These are phyloP conservation scores for Harpalus rubripes DNA, from an alignment of 2,888 invertebrate genomes.

Conservation along the genomic window DNA sequence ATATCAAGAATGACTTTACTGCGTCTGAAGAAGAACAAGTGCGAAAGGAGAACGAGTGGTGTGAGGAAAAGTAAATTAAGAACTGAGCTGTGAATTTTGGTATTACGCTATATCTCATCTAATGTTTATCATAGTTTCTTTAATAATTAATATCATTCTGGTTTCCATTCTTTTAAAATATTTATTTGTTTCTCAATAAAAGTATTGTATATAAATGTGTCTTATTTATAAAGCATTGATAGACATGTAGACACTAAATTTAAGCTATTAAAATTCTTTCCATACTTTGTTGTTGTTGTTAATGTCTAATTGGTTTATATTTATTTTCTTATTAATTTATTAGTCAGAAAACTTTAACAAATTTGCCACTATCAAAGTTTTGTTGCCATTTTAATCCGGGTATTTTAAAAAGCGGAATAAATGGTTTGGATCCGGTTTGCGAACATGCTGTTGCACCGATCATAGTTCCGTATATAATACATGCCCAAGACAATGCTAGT, in stretches of 20 bases:
- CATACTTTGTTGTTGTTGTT: neutral
- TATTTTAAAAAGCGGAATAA: slow-evolving; percentile 37
- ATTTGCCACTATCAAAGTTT: neutral
- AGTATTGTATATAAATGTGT: slow-evolving; percentile 62
- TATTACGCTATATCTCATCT: slow-evolving; percentile 55
- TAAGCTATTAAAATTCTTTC: slow-evolving; percentile 53
- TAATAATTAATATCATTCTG: slow-evolving; percentile 18
- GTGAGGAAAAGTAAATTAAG: slow-evolving; percentile 87
- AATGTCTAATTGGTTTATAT: neutral
- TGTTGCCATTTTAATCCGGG: slow-evolving; percentile 39
- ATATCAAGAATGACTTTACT: slow-evolving; percentile 97
- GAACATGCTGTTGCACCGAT: slow-evolving; percentile 50
- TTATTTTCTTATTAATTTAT: neutral
- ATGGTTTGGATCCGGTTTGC: neutral
- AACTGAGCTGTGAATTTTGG: slow-evolving; percentile 60
- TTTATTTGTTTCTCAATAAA: slow-evolving; percentile 66
- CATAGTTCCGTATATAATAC: slow-evolving; percentile 46
- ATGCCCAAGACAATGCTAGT: slow-evolving; percentile 41
- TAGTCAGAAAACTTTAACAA: slow-evolving; percentile 11
- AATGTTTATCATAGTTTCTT: slow-evolving; percentile 39
- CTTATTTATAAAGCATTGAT: slow-evolving; percentile 59
- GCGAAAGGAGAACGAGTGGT: slow-evolving; percentile 97
- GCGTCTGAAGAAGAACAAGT: slow-evolving; percentile 98
- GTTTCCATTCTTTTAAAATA: slow-evolving; percentile 53
- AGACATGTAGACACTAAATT: slow-evolving; percentile 30